These are phyloP conservation scores for Mesoclemmys tuberculata DNA, from an alignment of 2,113 vertebrate species.

Conservation along the genomic window DNA sequence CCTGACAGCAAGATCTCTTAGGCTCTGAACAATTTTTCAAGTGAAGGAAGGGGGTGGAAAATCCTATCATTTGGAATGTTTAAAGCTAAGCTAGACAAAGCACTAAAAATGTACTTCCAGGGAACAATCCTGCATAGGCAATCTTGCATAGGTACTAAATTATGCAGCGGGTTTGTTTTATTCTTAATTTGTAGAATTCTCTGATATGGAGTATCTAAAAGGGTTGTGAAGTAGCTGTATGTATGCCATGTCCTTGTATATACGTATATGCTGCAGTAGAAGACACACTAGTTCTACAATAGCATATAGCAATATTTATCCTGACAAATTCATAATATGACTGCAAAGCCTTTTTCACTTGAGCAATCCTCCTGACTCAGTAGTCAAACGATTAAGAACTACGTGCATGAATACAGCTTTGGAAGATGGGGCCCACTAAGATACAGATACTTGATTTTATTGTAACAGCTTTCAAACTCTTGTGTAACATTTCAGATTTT, in stretches of 20 bases:
- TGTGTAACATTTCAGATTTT: neutral
- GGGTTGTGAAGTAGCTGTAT: neutral
- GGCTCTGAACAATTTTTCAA: neutral
- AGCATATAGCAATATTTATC: slow-evolving; percentile 2
- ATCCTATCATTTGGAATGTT: neutral
- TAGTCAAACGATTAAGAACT: neutral
- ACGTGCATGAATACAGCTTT: neutral
- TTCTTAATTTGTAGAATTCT: neutral
- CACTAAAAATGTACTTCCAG: neutral
- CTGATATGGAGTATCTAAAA: neutral
- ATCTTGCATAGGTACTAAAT: neutral
- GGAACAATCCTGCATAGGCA: neutral
- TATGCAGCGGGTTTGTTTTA: neutral
- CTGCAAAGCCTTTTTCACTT: neutral
- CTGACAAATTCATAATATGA: neutral
- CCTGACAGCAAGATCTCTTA: neutral
- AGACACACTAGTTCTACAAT: neutral
- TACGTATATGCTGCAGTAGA: neutral
- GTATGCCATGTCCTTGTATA: neutral
- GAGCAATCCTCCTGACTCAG: neutral
- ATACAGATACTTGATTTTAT: neutral
- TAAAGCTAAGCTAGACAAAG: neutral
- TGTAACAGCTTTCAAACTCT: neutral
- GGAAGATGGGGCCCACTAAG: neutral
- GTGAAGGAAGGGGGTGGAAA: neutral